A percentile compares a stretch with the other conserved stretches of the same genome.
Conservation (phyloP, 2,797 vertebrate genomes). For the Euthynnus affinis region DNA sequence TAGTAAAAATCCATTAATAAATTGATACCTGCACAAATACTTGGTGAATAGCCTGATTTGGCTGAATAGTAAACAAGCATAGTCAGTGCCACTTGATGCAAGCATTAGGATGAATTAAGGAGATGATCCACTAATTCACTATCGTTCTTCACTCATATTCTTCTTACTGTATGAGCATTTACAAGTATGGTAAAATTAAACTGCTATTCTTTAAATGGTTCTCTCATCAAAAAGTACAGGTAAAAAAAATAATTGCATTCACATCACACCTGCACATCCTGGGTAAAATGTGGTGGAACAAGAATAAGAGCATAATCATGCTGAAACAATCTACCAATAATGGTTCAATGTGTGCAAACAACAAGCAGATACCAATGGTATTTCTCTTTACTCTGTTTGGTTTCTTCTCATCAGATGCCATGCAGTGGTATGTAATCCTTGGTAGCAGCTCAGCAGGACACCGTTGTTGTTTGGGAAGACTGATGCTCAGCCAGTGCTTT, state of each 20-base stretch:
- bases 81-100: background rate
- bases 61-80: background rate
- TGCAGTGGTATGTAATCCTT: slow-evolving; percentile 28
- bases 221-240: no score
- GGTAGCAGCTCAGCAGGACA: slow-evolving; percentile 39
- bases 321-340: slow-evolving; percentile 37
- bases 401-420: slow-evolving; percentile 23
- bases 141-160: background rate
- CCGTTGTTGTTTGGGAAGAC: slow-evolving; percentile 40
- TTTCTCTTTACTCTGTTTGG: slow-evolving; percentile 11
- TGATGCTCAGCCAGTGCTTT: slow-evolving; percentile 45
- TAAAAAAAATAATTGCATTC: background rate
- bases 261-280: background rate
- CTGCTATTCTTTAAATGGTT: background rate
- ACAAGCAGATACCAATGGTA: slow-evolving; percentile 20
- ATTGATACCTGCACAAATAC: background rate
- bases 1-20: background rate
- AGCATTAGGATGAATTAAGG: background rate
- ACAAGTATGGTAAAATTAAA: background rate
- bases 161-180: background rate
- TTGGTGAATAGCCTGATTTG: background rate
- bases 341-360: slow-evolving; percentile 32
- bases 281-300: background rate
- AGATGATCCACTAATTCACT: background rate
- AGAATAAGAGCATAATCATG: slow-evolving; percentile 17